Conservation (phyloP, 2,113 vertebrate species). For the Mastomys coucha region DNA sequence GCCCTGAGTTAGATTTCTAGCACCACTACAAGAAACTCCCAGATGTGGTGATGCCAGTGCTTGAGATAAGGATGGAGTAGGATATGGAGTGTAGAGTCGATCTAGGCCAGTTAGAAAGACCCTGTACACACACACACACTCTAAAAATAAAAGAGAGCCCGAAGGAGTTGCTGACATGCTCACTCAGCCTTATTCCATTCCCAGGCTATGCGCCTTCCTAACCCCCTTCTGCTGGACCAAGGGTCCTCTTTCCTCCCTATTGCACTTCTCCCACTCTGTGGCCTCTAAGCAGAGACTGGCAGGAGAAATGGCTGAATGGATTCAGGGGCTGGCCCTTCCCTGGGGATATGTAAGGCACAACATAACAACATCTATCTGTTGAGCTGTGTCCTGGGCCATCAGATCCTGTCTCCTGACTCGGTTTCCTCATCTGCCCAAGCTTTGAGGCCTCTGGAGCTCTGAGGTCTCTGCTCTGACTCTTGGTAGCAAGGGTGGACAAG, state of each 20-base stretch:
- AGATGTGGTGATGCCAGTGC: neutral
- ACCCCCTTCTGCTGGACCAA: neutral
- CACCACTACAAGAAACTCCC: neutral
- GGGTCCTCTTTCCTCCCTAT: neutral
- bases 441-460: neutral
- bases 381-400: neutral
- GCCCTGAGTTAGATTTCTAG: neutral
- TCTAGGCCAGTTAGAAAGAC: neutral
- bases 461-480: neutral
- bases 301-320: neutral
- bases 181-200: neutral
- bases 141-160: neutral
- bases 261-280: neutral
- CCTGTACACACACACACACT: neutral
- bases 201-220: neutral
- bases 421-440: slow-evolving; percentile 27
- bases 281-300: neutral
- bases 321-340: neutral
- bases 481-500: neutral
- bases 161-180: neutral
- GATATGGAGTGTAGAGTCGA: neutral
- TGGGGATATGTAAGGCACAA: neutral
- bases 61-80: neutral
- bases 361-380: neutral
- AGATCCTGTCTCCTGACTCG: neutral